A percentile compares a stretch with the other conserved stretches of the same genome.
phyloP scores from a whole-genome alignment of 2,797 vertebrate genomes.

The Glyptemys insculpta region DNA sequence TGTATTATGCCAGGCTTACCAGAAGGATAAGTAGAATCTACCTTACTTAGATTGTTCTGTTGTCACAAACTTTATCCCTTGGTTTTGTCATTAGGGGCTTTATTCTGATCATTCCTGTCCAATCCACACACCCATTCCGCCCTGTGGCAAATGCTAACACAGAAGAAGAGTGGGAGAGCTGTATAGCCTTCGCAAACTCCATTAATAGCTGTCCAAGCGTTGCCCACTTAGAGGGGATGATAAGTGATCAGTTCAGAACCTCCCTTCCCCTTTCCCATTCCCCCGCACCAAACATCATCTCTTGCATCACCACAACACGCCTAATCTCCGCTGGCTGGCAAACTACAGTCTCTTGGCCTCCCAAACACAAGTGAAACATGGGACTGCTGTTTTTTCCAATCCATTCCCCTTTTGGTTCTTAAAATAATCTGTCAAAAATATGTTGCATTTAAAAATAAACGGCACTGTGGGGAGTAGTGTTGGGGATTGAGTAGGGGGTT shows the following conservation, averaged over 20 bases:
- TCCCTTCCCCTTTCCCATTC: neutral
- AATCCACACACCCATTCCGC: neutral
- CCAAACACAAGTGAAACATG: neutral
- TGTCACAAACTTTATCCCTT: neutral
- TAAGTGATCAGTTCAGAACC: neutral
- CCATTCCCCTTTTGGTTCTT: neutral
- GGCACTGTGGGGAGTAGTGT: neutral
- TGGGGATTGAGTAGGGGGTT: neutral
- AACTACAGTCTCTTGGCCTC: neutral
- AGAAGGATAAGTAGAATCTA: neutral
- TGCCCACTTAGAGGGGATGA: neutral
- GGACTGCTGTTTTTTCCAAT: neutral
- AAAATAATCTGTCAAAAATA: neutral
- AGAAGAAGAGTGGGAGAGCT: slow-evolving; percentile 12
- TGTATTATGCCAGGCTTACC: neutral
- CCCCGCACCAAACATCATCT: neutral
- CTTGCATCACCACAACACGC: accelerated
- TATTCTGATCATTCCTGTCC: neutral
- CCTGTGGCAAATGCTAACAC: neutral
- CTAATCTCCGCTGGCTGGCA: neutral
- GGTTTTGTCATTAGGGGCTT: neutral
- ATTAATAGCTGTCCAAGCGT: neutral
- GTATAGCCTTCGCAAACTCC: neutral
- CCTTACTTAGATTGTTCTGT: neutral
- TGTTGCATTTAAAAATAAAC: neutral